Conservation (phyloP, 2,888 invertebrate genomes). For the Calameuta filiformis region DNA sequence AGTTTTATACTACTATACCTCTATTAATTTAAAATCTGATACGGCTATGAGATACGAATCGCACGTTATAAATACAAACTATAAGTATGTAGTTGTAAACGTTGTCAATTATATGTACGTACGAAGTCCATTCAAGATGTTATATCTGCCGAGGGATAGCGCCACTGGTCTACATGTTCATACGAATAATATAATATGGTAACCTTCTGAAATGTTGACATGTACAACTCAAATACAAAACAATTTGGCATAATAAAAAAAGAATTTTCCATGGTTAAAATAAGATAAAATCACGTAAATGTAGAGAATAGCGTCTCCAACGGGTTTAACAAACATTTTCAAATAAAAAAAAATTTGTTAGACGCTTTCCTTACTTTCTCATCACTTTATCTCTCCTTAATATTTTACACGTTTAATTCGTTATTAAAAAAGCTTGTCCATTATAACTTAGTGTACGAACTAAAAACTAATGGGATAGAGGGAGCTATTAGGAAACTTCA, state of each 20-base stretch:
- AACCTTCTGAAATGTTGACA: neutral
- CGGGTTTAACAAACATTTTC: neutral
- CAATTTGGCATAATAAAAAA: neutral
- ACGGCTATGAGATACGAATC: too few relatives aligned
- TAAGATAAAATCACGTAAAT: neutral
- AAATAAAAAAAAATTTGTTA: conserved; percentile 23
- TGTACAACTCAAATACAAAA: too few relatives aligned
- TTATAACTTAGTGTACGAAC: conserved; percentile 58
- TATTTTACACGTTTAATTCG: conserved; percentile 55
- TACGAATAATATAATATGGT: neutral
- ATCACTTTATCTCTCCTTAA: conserved; percentile 40
- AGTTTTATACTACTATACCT: too few relatives aligned
- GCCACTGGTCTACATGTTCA: neutral
- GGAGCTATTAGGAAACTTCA: conserved; percentile 27
- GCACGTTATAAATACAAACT: too few relatives aligned
- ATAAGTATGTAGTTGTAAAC: too few relatives aligned
- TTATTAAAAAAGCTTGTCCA: conserved; percentile 56
- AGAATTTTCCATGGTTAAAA: too few relatives aligned
- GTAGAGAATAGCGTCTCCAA: neutral
- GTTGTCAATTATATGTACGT: too few relatives aligned
- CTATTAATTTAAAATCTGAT: too few relatives aligned
- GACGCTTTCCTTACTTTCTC: conserved; percentile 21
- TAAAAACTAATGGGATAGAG: conserved; percentile 42
- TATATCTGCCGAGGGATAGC: neutral
- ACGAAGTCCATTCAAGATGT: too few relatives aligned